Base-by-base conservation (phyloP, 2,888 invertebrate species). In the Oscheius sp. region DNA sequence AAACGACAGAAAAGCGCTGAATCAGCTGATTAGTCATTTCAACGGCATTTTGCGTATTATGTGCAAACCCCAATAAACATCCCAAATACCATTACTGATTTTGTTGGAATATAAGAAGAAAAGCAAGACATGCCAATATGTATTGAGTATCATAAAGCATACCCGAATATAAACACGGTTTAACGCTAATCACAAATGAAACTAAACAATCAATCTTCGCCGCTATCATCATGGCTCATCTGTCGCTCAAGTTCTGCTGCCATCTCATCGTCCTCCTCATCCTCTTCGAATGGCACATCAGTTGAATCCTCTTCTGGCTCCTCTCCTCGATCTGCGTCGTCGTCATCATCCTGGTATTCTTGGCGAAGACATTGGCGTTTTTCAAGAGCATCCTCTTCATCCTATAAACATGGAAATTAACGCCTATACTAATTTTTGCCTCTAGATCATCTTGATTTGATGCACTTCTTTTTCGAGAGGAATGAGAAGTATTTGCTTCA, bases 231-330 rank as follows among this genome's bases (percentile, higher is more conserved):
- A 37, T 37, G 8, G 37, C 37, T 70, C 3, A 78, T 72, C 46
- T 76, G 72, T 23, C 75, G 55, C 55, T 80, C 80, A n/a, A 80
- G 61, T 25, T 73, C 58, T 1, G 78, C 80, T 0, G 79, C 80
- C 78, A 80, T 76, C 25, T 77, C 77, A 31, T 80, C 79, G 27
- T 71, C 70, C 25, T 76, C 74, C 23, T 79, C 74, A n/a, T 75
- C 76, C 10, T 74, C 73, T 20, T 73, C 65, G 31, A 33, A 37
- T 8, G 50, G 58, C 6, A n/a, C 46, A 15, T 55, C 65, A 8
- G 15, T 42, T 65, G 50, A 69, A 4, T 64, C 64, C 17, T 64
- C 64, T 12, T 68, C 68, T n/a, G 31, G n/a, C 4, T 53, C 53
- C 8, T 25, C 52, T 8, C 29, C 33, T n/a, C n/a, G n/a, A n/a